phyloP scores from a whole-genome alignment of 2,113 vertebrate genomes.

The Oncorhynchus tshawytscha region DNA sequence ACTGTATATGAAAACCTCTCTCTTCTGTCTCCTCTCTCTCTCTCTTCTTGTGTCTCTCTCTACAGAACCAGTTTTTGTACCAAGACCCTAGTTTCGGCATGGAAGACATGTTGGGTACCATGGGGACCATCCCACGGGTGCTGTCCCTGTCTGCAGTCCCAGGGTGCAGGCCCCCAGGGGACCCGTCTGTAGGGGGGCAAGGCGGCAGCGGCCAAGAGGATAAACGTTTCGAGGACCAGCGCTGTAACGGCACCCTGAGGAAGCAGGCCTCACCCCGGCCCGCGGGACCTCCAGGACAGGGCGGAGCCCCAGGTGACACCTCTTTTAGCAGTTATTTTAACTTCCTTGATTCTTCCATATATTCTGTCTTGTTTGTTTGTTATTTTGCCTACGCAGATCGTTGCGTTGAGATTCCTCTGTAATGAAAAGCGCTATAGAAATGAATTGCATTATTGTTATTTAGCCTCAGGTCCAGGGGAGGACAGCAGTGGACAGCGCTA shows the following conservation, averaged over 20 bases:
- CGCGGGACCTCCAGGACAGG: conserved; percentile 43
- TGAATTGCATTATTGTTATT: too few relatives aligned
- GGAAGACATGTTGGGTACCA: conserved; percentile 78
- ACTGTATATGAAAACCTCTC: background rate
- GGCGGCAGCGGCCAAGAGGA: conserved; percentile 72
- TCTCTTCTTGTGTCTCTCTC: background rate
- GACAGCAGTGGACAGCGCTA: conserved; percentile 91
- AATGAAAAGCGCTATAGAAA: too few relatives aligned
- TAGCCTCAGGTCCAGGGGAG: conserved; percentile 61
- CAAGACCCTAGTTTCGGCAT: conserved; percentile 82
- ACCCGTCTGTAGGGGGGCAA: conserved; percentile 72
- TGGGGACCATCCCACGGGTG: conserved; percentile 73
- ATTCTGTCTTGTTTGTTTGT: background rate
- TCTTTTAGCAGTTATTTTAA: background rate
- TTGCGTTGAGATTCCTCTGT: too few relatives aligned
- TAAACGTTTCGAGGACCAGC: conserved; percentile 74
- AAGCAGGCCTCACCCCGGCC: conserved; percentile 81
- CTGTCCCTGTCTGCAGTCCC: conserved; percentile 67
- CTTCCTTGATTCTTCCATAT: too few relatives aligned
- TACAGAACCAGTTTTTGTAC: conserved; percentile 90
- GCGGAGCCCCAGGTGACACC: conserved; percentile 28
- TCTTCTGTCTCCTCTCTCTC: background rate
- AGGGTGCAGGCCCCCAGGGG: conserved; percentile 68
- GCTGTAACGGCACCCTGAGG: conserved; percentile 90
- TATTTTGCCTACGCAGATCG: conserved; percentile 12